Evolutionary conservation across 64 coral and sea anemone genomes (phyloP).

Genomic region (Hydrozoanthus tunicans): DNA sequence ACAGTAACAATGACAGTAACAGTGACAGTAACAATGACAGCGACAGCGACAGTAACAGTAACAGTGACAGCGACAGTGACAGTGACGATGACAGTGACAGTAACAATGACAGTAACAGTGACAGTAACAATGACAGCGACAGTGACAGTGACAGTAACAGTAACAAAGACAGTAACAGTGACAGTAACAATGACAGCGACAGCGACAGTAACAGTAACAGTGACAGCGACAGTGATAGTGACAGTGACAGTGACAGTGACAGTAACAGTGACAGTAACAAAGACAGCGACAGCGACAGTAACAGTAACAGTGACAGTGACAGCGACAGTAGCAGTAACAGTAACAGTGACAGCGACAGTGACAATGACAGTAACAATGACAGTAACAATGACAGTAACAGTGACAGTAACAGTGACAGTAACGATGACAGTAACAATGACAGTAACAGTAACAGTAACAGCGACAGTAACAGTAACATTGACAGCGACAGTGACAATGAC

Average conservation of each 20-base stretch:
- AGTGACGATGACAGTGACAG: background rate
- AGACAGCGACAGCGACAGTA: background rate
- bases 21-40: background rate
- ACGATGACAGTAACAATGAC: too few relatives aligned
- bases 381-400: too few relatives aligned
- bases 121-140: background rate
- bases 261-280: background rate
- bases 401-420: too few relatives aligned
- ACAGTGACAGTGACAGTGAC: constrained; percentile 11
- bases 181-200: background rate
- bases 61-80: background rate
- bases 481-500: too few relatives aligned
- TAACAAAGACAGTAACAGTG: background rate
- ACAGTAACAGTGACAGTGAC: background rate
- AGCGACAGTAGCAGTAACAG: background rate
- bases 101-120: background rate
- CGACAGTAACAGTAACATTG: too few relatives aligned
- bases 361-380: too few relatives aligned
- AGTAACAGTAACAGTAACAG: too few relatives aligned
- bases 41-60: background rate
- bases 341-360: background rate
- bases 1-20: background rate
- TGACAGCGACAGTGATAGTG: background rate
- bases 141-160: background rate
- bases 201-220: constrained; percentile 9